Conservation (phyloP, 2,888 invertebrate genomes). For the Polydesmus complanatus region DNA sequence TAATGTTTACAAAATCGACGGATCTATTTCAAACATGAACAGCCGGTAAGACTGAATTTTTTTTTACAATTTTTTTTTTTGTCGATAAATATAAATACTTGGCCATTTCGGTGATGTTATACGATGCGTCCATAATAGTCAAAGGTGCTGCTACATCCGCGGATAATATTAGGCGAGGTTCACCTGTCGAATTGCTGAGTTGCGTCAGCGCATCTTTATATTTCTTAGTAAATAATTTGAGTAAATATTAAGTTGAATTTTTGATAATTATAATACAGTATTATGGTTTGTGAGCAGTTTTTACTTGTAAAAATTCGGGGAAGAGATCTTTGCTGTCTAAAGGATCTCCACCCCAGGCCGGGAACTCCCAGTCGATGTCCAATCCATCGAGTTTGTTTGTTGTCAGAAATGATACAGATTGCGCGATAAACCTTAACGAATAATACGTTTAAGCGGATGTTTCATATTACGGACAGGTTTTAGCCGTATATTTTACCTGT, state of each 20-base stretch:
- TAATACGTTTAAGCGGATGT: no score
- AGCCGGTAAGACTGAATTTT: no score
- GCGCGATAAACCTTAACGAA: neutral
- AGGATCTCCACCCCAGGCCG: slow-evolving; percentile 41
- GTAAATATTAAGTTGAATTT: no score
- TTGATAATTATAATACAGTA: no score
- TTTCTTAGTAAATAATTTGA: no score
- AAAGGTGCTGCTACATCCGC: slow-evolving; percentile 67
- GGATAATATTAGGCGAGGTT: slow-evolving; percentile 39
- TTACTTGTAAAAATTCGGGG: slow-evolving; percentile 20
- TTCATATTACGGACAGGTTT: no score
- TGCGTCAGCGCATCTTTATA: no score
- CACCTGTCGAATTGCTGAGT: no score
- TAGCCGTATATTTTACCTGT: slow-evolving; percentile 39
- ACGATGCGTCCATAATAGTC: slow-evolving; percentile 57
- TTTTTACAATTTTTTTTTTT: no score
- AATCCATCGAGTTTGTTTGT: slow-evolving; percentile 31
- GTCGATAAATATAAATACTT: no score
- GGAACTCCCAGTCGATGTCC: slow-evolving; percentile 57
- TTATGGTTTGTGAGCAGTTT: no score
- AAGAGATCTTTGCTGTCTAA: slow-evolving; percentile 36
- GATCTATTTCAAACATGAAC: slow-evolving; percentile 42
- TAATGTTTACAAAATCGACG: slow-evolving; percentile 73
- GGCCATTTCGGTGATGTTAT: slow-evolving; percentile 62
- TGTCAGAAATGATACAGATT: neutral